A percentile compares a stretch with the other conserved stretches of the same genome.
These are phyloP conservation scores for Patella depressa DNA, from an alignment of 2,888 invertebrate genomes.

Conservation along the genomic window DNA sequence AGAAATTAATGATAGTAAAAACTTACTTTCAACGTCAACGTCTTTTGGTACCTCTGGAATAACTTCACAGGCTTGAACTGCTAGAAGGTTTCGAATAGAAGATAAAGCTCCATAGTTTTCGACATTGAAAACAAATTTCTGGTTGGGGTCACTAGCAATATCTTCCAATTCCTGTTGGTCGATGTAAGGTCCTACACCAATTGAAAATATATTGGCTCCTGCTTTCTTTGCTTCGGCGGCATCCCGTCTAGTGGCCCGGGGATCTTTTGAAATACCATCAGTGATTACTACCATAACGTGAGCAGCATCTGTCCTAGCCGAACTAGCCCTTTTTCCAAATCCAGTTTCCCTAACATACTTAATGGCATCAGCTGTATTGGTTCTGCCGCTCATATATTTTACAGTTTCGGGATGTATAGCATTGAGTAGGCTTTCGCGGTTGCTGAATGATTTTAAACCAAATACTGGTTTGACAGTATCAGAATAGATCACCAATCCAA, in stretches of 20 bases:
- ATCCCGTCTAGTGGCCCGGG: constrained; percentile 45
- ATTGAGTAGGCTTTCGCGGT: constrained; percentile 11
- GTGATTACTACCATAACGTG: constrained; percentile 60
- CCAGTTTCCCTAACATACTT: constrained; percentile 42
- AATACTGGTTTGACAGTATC: constrained; percentile 31
- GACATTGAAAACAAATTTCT: constrained; percentile 53
- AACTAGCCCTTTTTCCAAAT: constrained; percentile 30
- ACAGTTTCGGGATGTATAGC: constrained; percentile 28
- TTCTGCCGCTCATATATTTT: constrained; percentile 38
- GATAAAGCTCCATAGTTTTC: constrained; percentile 54
- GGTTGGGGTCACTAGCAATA: constrained; percentile 53
- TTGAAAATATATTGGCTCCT: constrained; percentile 57
- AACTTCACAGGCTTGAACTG: constrained; percentile 53
- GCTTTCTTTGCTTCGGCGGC: constrained; percentile 45
- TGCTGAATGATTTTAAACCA: constrained; percentile 2
- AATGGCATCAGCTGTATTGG: constrained; percentile 51
- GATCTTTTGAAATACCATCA: constrained; percentile 57
- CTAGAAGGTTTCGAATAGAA: constrained; percentile 54
- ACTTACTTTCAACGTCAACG: too few species aligned
- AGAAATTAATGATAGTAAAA: too few species aligned
- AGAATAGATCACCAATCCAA: constrained; percentile 50
- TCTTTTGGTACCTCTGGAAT: neutral
- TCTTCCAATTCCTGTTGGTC: constrained; percentile 50
- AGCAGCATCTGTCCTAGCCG: constrained; percentile 44
- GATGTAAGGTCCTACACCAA: constrained; percentile 56